Base-by-base conservation (phyloP, 2,113 vertebrate genomes). In the Hippocampus guttulatus region DNA sequence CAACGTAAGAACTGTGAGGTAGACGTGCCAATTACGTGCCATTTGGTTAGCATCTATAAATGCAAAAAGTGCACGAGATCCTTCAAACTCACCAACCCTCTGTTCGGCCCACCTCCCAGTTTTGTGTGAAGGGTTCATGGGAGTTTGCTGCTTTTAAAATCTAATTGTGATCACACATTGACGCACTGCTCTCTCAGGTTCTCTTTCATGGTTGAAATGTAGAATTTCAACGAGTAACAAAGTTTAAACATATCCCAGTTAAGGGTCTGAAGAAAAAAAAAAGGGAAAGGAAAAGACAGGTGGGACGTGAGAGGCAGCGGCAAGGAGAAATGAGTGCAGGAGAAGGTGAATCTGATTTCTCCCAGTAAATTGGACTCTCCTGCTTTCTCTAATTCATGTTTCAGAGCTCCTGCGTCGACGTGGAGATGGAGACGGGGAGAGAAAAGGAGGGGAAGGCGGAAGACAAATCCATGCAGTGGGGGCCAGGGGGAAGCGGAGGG, bases 341-440 rank as follows among this genome's bases (percentile, higher is more conserved):
- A 89, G 85, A 89, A 89, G 90, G 90, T 89, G 90, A 93, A 91
- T 80, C 81, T 67, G 78, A 91, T 91, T 71, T 88, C 83, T 90
- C 84, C 81, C 47, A 87, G 90, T 91, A 94, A 95, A 94, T 93
- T 94, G 92, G 92, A 90, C 93, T 94, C 92, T 93, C 93, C 92
- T 88, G 88, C 92, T 91, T 88, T 92, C 92, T 94, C 93, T 95
- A 94, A 95, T 96, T 95, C 93, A 92, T 92, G 90, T 90, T 92
- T 90, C 88, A 87, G 91, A 89, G 88, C 84, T 91, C 83, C 93
- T 93, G 91, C 89, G 91, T 91, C 76, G 80, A 85, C 73, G 79
- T 84, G 79, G 87, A 89, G 86, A 90, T 88, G 92, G 88, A 93
- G 92, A 89, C 92, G 93, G 60, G 67, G 82, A 75, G 83, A 84